Evolutionary conservation across 2,113 vertebrate genomes (phyloP).

Genomic region (Myotis yumanensis): DNA sequence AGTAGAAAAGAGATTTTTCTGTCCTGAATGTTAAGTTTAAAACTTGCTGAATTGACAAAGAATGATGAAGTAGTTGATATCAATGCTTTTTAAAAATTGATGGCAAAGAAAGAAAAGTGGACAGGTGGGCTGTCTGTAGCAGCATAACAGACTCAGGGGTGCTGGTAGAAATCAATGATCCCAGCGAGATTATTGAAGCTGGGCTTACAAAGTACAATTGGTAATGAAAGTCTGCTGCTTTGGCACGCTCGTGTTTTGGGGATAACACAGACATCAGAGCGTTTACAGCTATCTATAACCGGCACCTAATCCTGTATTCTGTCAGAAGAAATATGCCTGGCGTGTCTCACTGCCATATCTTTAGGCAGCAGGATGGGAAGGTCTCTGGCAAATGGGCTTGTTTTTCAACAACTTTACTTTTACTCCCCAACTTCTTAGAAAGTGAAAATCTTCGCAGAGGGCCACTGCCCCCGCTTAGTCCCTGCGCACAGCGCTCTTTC

Average conservation of each 20-base stretch:
- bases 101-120: not conserved
- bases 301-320: not conserved
- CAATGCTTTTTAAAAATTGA: slow-evolving; percentile 35
- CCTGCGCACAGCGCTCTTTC: not conserved
- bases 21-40: slow-evolving; percentile 23
- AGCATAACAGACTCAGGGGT: not conserved
- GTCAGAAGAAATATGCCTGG: not conserved
- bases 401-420: slow-evolving; percentile 38
- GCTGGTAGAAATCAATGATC: not conserved
- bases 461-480: not conserved
- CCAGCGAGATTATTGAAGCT: not conserved
- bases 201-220: not conserved
- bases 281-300: not conserved
- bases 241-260: not conserved
- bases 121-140: not conserved
- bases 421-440: not conserved
- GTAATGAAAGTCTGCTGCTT: not conserved
- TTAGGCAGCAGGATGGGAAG: not conserved
- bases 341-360: not conserved
- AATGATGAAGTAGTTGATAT: slow-evolving; percentile 11
- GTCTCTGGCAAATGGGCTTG: not conserved
- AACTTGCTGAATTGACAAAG: slow-evolving; percentile 24
- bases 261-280: not conserved
- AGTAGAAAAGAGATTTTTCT: not conserved
- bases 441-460: not conserved